A percentile compares a stretch with the other conserved stretches of the same genome.
Conservation (phyloP, 2,888 invertebrate species). For the Pristionchus exspectatus region DNA sequence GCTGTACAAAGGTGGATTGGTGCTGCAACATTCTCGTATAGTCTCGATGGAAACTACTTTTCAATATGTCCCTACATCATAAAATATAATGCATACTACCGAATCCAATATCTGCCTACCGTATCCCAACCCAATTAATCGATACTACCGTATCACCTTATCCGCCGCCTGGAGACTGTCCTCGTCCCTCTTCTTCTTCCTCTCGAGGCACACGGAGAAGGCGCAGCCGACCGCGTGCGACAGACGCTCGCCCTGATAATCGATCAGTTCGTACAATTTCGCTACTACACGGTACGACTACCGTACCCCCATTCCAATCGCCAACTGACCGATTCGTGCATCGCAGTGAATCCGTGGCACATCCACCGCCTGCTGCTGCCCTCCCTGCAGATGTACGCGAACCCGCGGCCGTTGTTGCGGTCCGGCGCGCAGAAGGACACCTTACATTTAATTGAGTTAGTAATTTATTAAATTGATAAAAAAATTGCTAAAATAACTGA, state of each 20-base stretch:
- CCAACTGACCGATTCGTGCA: conserved; percentile 85
- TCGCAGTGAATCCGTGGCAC: conserved; percentile 98
- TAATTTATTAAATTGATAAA: background rate
- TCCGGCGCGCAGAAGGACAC: conserved; percentile 99
- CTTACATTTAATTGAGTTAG: conserved; percentile 56
- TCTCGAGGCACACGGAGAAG: conserved; percentile 96
- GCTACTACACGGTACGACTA: too few relatives aligned
- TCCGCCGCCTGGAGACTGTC: conserved; percentile 56
- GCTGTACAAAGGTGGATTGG: too few relatives aligned
- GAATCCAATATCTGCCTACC: too few relatives aligned
- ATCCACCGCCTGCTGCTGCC: conserved; percentile 97
- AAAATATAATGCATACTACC: too few relatives aligned
- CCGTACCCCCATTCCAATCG: too few relatives aligned
- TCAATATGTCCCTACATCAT: too few relatives aligned
- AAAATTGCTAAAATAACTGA: too few relatives aligned
- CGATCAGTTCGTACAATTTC: too few relatives aligned
- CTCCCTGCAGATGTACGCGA: conserved; percentile 98
- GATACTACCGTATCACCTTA: too few relatives aligned
- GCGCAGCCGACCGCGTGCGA: conserved; percentile 99
- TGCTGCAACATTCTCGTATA: too few relatives aligned
- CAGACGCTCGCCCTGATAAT: conserved; percentile 90
- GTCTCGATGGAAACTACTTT: too few relatives aligned
- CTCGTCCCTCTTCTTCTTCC: conserved; percentile 83
- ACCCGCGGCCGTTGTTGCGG: conserved; percentile 96
- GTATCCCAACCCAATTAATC: too few relatives aligned